phyloP scores from a whole-genome alignment of 2,888 invertebrate species.

The Cheilosia scutellata region DNA sequence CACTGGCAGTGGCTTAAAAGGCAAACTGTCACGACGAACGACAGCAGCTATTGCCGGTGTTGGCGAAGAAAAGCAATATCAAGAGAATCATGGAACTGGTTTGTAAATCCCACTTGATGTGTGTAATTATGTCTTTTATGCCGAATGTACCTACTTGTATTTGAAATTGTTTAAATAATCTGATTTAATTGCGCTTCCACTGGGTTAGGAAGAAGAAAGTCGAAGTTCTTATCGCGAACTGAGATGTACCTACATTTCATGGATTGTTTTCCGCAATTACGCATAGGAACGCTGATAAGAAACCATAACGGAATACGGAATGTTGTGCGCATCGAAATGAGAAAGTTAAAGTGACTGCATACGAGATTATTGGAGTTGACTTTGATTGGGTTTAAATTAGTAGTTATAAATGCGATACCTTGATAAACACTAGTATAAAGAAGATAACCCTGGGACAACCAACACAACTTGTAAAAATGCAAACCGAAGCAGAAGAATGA shows the following conservation, averaged over 20 bases:
- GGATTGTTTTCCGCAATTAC: not conserved
- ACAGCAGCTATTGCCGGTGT: not conserved
- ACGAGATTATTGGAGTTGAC: not conserved
- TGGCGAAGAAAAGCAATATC: not conserved
- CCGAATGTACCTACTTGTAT: no score
- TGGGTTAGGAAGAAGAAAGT: conserved; percentile 3
- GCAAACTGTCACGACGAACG: conserved; percentile 10
- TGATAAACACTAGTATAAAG: no score
- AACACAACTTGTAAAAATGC: no score
- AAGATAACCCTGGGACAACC: no score
- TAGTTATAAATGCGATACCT: no score
- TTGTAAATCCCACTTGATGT: conserved; percentile 7
- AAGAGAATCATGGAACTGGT: conserved; percentile 35
- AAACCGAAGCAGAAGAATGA: no score
- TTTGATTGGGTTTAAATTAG: not conserved
- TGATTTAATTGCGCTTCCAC: conserved; percentile 26
- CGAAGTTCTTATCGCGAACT: conserved; percentile 1
- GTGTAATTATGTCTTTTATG: conserved; percentile 33
- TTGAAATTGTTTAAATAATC: conserved; percentile 2
- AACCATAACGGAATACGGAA: not conserved
- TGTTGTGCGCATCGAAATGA: no score
- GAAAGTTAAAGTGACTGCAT: no score
- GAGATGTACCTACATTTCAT: not conserved
- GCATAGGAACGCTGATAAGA: not conserved
- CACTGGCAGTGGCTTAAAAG: conserved; percentile 10